Evolutionary conservation across 2,888 invertebrate genomes (phyloP), one percentile per base, ranked within the genome.

Genomic region (Phortica magna): DNA sequence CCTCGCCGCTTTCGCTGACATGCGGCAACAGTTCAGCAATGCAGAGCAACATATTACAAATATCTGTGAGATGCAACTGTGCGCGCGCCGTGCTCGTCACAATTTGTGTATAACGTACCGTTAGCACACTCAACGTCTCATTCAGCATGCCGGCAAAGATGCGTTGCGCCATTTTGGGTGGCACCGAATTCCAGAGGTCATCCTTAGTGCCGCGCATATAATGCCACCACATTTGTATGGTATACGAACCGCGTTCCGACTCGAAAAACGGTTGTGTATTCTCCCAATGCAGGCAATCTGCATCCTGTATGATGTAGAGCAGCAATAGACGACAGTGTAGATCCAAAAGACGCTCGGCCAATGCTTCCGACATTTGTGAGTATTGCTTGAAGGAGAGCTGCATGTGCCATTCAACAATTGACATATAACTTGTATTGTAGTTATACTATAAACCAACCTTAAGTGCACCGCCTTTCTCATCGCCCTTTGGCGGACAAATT

Each of bases 171-270:
- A 96, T 96, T 90, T 96, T 95, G 0, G 97, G 97, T 0, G 97
- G 96, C n/a, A 97, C 96, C 0, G 96, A 96, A 84, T 95, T 95
- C 97, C 97, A 97, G 57, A 97, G 92, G 91, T 97, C 96, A 83
- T 95, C 94, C 87, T 94, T 94, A 55, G 96, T 96, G 5, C 96
- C 96, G 95, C 86, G 76, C 92, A 97, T 95, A 88, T 97, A 97
- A 31, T 96, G 93, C 96, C 96, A 96, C 97, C 97, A 97, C 94
- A 96, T 97, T 88, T 96, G 96, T 79, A 96, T 94, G 1, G 95
- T 95, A 59, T 96, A 96, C 3, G 96, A 96, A 3, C 96, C 96
- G 14, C 96, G 92, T 88, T 96, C 96, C 0, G 94, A 94, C 90
- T 95, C 95, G 83, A 94, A 95, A 84, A 95, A 95, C 0, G 94